phyloP scores from a whole-genome alignment of 2,797 vertebrate species.

The Urocyon cinereoargenteus region DNA sequence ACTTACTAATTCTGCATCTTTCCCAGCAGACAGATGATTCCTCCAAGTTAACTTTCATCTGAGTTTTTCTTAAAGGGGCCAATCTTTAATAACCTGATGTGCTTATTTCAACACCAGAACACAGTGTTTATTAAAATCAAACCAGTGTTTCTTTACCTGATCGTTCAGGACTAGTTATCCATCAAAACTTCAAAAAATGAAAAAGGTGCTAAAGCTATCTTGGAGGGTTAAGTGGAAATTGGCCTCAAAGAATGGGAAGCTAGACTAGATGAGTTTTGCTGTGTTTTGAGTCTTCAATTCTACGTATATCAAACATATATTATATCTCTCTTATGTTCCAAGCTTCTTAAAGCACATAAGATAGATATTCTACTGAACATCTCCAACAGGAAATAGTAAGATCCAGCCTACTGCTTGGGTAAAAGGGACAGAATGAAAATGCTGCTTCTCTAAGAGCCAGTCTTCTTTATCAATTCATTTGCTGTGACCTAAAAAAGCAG shows the following conservation, averaged over 20 bases:
- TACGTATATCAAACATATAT: neutral
- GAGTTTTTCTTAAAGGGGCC: constrained; percentile 63
- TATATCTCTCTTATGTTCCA: neutral
- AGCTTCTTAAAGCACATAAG: neutral
- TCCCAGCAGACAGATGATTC: constrained; percentile 43
- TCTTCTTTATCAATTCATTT: constrained; percentile 52
- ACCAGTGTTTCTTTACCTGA: constrained; percentile 11
- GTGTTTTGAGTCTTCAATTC: neutral
- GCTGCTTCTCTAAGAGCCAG: constrained; percentile 10
- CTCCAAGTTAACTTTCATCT: neutral
- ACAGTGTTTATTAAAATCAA: constrained; percentile 29
- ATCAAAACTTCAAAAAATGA: neutral
- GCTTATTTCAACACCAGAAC: constrained; percentile 17
- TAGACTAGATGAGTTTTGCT: neutral
- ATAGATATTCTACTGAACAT: neutral
- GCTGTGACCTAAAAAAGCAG: constrained; percentile 44
- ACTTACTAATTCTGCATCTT: constrained; percentile 52
- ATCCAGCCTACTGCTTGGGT: neutral
- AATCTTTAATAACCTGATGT: neutral
- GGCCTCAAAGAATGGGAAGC: neutral
- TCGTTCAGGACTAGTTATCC: neutral
- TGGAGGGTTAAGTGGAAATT: neutral
- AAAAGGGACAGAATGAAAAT: constrained; percentile 14
- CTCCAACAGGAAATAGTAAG: neutral
- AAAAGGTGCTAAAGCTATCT: neutral